phyloP scores from a whole-genome alignment of 2,113 vertebrate species.

The Piliocolobus tephrosceles region DNA sequence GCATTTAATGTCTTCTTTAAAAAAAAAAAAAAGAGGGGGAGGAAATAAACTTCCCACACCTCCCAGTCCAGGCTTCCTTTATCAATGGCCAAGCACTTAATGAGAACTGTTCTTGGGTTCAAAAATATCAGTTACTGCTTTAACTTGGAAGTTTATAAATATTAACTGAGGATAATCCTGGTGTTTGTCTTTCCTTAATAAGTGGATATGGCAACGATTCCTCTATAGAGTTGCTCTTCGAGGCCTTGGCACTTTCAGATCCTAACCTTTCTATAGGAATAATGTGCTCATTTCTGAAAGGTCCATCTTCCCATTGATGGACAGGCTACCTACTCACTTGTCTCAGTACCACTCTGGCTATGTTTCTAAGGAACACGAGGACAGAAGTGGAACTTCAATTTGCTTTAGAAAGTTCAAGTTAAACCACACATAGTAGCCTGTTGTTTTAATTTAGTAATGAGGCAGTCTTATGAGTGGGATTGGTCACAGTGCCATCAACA shows the following conservation, averaged over 20 bases:
- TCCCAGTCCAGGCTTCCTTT: neutral
- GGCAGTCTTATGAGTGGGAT: neutral
- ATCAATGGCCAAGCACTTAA: neutral
- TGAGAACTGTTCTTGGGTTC: neutral
- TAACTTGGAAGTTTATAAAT: neutral
- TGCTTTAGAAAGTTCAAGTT: neutral
- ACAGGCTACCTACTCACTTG: neutral
- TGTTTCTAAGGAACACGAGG: neutral
- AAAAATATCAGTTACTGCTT: neutral
- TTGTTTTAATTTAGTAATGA: neutral
- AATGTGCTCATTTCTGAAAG: neutral
- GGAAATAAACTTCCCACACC: too few relatives aligned
- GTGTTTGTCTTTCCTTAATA: neutral
- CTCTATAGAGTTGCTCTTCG: neutral
- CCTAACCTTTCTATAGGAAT: neutral
- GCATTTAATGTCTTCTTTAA: too few relatives aligned
- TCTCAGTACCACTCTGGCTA: neutral
- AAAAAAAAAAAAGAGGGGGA: accelerated
- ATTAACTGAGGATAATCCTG: neutral
- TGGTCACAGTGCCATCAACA: neutral
- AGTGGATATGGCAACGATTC: neutral
- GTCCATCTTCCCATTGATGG: too few relatives aligned
- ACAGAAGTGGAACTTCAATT: neutral
- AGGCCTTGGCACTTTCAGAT: neutral
- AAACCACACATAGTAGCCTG: neutral